phyloP scores from a whole-genome alignment of 2,888 invertebrate species.

The Unio delphinus region DNA sequence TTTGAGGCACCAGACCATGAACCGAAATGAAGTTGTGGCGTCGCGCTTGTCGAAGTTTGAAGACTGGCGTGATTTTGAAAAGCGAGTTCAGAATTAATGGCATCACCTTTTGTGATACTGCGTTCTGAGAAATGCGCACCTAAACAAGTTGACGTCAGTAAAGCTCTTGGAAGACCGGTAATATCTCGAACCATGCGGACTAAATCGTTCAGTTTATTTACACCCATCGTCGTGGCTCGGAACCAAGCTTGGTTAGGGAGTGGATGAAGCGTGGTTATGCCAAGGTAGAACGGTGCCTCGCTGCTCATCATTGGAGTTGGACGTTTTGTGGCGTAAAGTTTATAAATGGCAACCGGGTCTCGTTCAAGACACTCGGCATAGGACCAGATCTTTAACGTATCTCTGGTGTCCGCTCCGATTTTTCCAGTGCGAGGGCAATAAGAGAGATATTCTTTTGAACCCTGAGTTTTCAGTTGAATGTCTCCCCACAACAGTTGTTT shows the following conservation, averaged over 20 bases:
- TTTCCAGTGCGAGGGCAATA: constrained; percentile 36
- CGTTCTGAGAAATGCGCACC: too few relatives aligned
- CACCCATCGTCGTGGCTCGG: constrained; percentile 57
- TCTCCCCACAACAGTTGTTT: constrained; percentile 63
- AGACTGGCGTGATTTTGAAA: too few relatives aligned
- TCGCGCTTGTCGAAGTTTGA: too few relatives aligned
- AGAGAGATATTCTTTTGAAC: constrained; percentile 50
- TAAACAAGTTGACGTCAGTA: too few relatives aligned
- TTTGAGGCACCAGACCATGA: too few relatives aligned
- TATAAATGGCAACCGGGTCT: constrained; percentile 57
- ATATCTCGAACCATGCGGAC: constrained; percentile 60
- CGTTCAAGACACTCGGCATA: constrained; percentile 46
- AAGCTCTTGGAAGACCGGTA: constrained; percentile 37
- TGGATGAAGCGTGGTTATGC: constrained; percentile 48
- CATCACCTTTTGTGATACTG: too few relatives aligned
- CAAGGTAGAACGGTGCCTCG: constrained; percentile 59
- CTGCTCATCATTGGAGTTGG: constrained; percentile 50
- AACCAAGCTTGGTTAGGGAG: constrained; percentile 56
- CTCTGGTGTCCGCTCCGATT: constrained; percentile 18
- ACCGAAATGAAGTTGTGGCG: too few relatives aligned
- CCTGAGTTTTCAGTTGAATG: constrained; percentile 46
- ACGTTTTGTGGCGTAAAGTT: constrained; percentile 55
- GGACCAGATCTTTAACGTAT: constrained; percentile 26
- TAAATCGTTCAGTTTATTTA: constrained; percentile 62
- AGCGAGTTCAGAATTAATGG: too few relatives aligned